A percentile compares a stretch with the other conserved stretches of the same genome.
Evolutionary conservation across 2,888 invertebrate species (phyloP).

Genomic region (Fragum sueziense): DNA sequence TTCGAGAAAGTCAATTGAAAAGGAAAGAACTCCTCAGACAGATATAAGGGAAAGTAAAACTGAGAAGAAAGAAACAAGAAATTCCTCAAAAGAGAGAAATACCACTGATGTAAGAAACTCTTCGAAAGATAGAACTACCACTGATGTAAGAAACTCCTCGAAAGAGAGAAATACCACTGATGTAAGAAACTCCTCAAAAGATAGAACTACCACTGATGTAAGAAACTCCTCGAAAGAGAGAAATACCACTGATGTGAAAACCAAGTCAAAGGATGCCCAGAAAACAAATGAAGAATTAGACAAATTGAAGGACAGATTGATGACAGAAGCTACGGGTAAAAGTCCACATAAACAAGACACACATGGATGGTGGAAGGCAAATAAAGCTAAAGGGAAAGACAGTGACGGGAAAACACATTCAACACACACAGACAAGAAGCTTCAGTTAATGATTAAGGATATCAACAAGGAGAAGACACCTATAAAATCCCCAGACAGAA

Average conservation of each 20-base stretch:
- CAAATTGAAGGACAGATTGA: slow-evolving; percentile 39
- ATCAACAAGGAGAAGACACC: slow-evolving; percentile 5
- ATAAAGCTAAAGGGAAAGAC: neutral
- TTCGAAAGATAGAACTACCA: neutral
- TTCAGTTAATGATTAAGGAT: neutral
- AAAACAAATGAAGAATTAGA: slow-evolving; percentile 24
- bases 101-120: neutral
- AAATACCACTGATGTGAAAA: neutral
- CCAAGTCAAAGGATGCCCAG: neutral
- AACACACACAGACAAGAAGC: neutral
- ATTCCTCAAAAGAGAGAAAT: neutral
- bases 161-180: neutral
- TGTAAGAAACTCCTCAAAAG: neutral
- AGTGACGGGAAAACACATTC: neutral
- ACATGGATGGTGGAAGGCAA: neutral
- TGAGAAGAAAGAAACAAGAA: neutral
- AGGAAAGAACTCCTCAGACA: neutral
- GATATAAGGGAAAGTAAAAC: no score
- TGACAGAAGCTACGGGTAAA: slow-evolving; percentile 29
- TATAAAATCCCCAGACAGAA: neutral
- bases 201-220: neutral
- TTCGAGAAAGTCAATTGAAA: no score
- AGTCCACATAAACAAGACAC: slow-evolving; percentile 3
- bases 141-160: neutral
- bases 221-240: neutral